Conservation (phyloP, 2,113 vertebrate species). For the Psophia crepitans region DNA sequence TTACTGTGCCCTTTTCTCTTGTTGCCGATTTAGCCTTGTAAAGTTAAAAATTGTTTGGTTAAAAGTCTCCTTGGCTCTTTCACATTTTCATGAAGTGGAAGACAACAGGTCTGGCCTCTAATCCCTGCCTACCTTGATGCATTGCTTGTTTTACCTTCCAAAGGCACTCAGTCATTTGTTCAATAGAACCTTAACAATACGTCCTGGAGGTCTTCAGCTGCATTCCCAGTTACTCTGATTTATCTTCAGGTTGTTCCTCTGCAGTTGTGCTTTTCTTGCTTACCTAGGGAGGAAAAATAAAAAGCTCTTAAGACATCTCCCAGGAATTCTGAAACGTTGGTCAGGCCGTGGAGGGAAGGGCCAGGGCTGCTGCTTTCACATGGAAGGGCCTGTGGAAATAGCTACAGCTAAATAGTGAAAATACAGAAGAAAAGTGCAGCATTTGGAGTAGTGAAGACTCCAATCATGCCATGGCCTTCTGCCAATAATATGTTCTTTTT, state of each 20-base stretch:
- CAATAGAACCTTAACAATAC: not conserved
- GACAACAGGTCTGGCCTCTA: not conserved
- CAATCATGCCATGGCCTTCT: not conserved
- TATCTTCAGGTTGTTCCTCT: not conserved
- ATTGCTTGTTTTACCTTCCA: not conserved
- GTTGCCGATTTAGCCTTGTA: not conserved
- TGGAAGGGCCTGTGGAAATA: not conserved
- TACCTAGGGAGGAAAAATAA: not conserved
- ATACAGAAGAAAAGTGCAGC: not conserved
- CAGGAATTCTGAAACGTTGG: not conserved
- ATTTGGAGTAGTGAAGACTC: not conserved
- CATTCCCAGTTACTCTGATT: not conserved
- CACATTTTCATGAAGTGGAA: not conserved
- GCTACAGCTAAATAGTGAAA: not conserved
- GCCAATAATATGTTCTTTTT: not conserved
- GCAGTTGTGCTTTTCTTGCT: not conserved
- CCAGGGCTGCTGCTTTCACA: not conserved
- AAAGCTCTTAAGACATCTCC: not conserved
- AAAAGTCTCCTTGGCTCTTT: not conserved
- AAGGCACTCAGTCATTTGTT: not conserved
- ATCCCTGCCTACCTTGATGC: not conserved
- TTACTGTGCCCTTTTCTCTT: not conserved
- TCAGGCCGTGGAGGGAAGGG: not conserved
- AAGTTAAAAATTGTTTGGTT: not conserved
- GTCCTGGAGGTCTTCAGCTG: not conserved